These are phyloP conservation scores for Drosophila infuscata DNA, from an alignment of 2,888 invertebrate genomes.

Conservation along the genomic window DNA sequence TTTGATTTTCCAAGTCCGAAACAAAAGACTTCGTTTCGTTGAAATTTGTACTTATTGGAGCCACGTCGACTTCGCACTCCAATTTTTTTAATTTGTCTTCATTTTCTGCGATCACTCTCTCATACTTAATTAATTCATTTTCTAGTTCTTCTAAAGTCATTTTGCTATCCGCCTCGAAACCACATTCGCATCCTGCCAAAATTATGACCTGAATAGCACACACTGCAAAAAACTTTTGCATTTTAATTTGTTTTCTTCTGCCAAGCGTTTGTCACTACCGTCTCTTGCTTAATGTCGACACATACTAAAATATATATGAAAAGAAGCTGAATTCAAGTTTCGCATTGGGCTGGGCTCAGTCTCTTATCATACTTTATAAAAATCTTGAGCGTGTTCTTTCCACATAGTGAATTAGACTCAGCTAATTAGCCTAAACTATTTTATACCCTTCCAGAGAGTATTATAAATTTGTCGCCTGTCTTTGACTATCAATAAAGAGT, in stretches of 20 bases:
- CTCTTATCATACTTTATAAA: neutral
- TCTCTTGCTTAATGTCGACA: neutral
- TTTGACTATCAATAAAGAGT: too few species aligned
- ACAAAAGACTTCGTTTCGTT: too few species aligned
- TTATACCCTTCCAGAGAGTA: too few species aligned
- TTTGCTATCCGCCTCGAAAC: neutral
- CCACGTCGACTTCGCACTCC: constrained; percentile 2
- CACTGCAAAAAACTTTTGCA: constrained; percentile 14
- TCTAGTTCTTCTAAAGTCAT: neutral
- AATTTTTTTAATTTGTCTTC: neutral
- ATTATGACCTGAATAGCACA: neutral
- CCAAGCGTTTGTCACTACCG: neutral
- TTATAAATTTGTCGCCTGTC: neutral
- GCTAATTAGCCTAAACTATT: too few species aligned
- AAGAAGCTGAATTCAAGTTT: neutral
- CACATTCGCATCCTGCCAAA: neutral
- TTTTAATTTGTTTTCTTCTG: neutral
- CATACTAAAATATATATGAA: constrained; percentile 1
- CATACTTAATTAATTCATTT: neutral
- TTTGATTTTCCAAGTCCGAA: neutral
- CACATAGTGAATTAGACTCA: neutral
- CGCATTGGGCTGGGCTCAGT: neutral
- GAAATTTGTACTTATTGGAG: neutral
- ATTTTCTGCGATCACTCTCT: neutral
- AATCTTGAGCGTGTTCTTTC: neutral